Base-by-base conservation (phyloP, 2,888 invertebrate genomes). In the Epistrophella euchroma region DNA sequence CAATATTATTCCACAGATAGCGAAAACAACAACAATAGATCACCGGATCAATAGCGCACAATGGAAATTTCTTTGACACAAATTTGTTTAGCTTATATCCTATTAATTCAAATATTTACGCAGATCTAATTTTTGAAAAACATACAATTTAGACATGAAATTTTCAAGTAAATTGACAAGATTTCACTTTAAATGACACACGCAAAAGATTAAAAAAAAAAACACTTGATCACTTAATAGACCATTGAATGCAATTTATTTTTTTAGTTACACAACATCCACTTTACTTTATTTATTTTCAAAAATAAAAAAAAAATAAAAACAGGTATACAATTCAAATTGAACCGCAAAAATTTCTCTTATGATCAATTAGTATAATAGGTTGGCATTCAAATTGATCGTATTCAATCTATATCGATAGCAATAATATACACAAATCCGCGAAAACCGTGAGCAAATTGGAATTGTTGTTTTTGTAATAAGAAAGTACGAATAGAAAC, bases 21-120 rank as follows among this genome's bases (percentile, higher is more conserved):
- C 22, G 10, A 25, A 52, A 52, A 19, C 15, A 47, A 19, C 35
- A 35, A 45, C 52, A 28, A 40, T 7, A 58, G n/a, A 62, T 62
- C 40, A 43, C 22, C 62, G 22, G 40, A 62, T 43, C 62, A 64
- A 17, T 56, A 62, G 43, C n/a, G n/a, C 55, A 81, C 81, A 73
- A 77, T 77, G 43, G 64, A 77, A 86, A 77, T 86, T 86, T 81
- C 73, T 86, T 81, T 77, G 71, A 82, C 86, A 82, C 81, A 81
- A 81, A 62, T 79, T 75, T 56, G 47, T 37, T 52, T n/a, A 28
- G 13, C 32, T 25, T 32, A 32, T 50, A 17, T 68, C 5, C 43
- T 28, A 60, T 17, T 62, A 74, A 58, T 50, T 56, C 11, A 60
- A 50, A 74, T 68, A 75, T 68, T 75, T 55, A 56, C 50, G 32